Evolutionary conservation across 1,140 invertebrate genomes (phyloP), one percentile per base, ranked within the genome.

Genomic region (Aphelinus atriplicis): DNA sequence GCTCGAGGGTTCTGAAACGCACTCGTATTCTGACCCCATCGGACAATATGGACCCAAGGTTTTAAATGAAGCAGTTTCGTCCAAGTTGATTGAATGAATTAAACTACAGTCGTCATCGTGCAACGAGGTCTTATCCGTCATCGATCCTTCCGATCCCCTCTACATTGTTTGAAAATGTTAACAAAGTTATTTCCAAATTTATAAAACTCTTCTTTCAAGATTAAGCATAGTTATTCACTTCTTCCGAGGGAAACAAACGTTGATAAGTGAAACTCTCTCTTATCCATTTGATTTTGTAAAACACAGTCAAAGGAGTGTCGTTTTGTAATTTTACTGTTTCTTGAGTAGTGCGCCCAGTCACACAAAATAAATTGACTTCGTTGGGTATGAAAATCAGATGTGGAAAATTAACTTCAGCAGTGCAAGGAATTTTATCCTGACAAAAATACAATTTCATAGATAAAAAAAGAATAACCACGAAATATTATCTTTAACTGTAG

Each of bases 331-430:
- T 77, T 47, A 90, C 64, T 61, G 77, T 73, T 77, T 81, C 65
- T n/a, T 84, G 80, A 1, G 65, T 75, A 5, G 79, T 82, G 10
- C 78, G 83, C 10, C 84, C 84, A 48, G 83, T 70, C 43, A 82
- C 78, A 60, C 84, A 86, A 48, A 82, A 79, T 65, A 90, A 87
- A 60, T 85, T 76, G 1, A 89, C 71, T 47, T 82, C 56, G 47
- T 79, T 75, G 4, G 84, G 82, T 26, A 78, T 67, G 3, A 88
- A 71, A 0, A 73, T 74, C 5, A 90, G 46, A 67, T 87, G 87
- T 3, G 90, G 89, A 79, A 85, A 90, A 80, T 88, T 87, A 1
- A 89, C 79, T 68, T 84, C 82, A 2, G 86, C 89, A 61, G 63
- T 82, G 50, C 90, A 84, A 48, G 74, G 70, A 56, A 90, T 84